A percentile compares a stretch with the other conserved stretches of the same genome.
Conservation (phyloP, 2,113 vertebrate species). For the Plotosus lineatus region DNA sequence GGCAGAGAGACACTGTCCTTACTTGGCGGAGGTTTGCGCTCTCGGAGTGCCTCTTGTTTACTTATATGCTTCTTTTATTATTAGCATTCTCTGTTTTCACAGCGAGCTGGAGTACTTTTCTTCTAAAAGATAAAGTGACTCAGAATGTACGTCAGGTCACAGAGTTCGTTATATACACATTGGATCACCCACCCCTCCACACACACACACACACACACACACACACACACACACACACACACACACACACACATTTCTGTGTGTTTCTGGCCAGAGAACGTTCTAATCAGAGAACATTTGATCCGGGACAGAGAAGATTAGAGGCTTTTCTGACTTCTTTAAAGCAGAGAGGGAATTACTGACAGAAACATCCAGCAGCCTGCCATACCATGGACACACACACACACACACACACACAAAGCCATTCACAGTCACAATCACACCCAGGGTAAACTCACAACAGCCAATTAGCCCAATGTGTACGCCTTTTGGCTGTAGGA, state of each 20-base stretch:
- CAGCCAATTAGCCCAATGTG: too few species aligned
- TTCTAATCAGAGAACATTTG: constrained; percentile 39
- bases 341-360: constrained; percentile 37
- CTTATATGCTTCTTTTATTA: too few species aligned
- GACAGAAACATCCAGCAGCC: constrained; percentile 21
- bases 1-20: too few species aligned
- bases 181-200: background rate
- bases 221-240: background rate
- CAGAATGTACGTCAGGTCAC: constrained; percentile 3
- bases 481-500: too few species aligned
- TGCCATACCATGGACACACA: constrained; percentile 9
- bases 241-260: background rate
- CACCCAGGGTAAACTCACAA: too few species aligned
- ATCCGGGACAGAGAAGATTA: constrained; percentile 38
- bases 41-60: too few species aligned
- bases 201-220: background rate
- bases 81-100: background rate
- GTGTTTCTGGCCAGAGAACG: background rate
- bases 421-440: background rate
- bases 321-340: constrained; percentile 45
- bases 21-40: too few species aligned
- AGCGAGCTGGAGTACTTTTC: background rate
- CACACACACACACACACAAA: background rate
- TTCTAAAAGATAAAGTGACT: constrained; percentile 9
- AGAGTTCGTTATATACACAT: background rate